Evolutionary conservation across 53 echinoderm and acorn worm species (phyloP).

Genomic region (Apostichopus leukothele): DNA sequence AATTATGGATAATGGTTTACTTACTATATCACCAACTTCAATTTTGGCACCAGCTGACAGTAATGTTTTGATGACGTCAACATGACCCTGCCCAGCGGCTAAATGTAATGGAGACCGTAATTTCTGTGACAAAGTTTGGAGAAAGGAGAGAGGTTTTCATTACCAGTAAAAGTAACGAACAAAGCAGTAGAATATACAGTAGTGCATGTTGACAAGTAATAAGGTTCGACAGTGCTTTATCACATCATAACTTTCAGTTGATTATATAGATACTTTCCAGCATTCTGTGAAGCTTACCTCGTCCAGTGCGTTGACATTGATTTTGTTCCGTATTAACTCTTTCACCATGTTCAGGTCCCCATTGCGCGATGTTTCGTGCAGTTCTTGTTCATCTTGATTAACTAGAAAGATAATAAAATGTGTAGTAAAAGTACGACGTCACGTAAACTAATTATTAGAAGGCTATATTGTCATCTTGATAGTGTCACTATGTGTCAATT

Average conservation of each 20-base stretch:
- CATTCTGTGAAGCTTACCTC: slow-evolving; percentile 60
- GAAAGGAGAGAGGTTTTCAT: not conserved
- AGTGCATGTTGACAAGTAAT: no score
- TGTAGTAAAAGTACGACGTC: not conserved
- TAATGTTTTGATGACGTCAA: slow-evolving; percentile 63
- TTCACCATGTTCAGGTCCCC: slow-evolving; percentile 67
- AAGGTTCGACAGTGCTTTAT: no score
- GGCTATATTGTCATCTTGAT: not conserved
- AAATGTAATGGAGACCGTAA: slow-evolving; percentile 85
- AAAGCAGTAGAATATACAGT: not conserved
- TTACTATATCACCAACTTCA: slow-evolving; percentile 76
- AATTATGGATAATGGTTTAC: not conserved
- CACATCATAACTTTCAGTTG: no score
- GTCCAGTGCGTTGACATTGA: slow-evolving; percentile 89
- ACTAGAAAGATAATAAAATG: slow-evolving; percentile 45
- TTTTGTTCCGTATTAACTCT: slow-evolving; percentile 61
- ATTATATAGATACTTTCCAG: no score
- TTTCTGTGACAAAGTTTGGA: slow-evolving; percentile 53
- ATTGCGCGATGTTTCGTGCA: slow-evolving; percentile 76
- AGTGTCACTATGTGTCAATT: no score
- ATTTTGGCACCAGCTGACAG: slow-evolving; percentile 70
- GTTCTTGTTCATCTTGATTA: slow-evolving; percentile 66
- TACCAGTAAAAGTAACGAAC: no score
- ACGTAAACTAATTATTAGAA: not conserved
- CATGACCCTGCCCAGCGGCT: slow-evolving; percentile 94